phyloP scores from a whole-genome alignment of 2,113 vertebrate species.

The Anoura caudifer region DNA sequence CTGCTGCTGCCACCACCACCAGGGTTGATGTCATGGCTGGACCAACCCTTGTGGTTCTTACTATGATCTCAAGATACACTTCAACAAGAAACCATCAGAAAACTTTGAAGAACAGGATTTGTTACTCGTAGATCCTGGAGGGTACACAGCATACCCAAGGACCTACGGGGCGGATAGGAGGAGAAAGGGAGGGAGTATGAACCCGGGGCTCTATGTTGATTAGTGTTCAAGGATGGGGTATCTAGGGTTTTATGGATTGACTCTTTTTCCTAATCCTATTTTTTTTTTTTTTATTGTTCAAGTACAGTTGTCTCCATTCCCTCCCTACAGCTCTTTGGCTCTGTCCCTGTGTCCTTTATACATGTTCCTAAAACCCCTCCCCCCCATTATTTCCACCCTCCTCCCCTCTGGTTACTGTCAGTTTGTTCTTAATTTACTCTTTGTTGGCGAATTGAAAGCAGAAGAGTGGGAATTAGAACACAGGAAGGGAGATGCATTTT shows the following conservation, averaged over 20 bases:
- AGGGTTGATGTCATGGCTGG: not conserved
- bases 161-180: not conserved
- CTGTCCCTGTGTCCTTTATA: too few relatives aligned
- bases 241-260: not conserved
- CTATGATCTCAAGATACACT: not conserved
- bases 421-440: not conserved
- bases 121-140: not conserved
- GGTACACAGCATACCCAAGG: not conserved
- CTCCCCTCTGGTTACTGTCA: too few relatives aligned
- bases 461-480: not conserved
- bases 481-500: not conserved
- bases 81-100: not conserved
- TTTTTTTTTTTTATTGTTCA: too few relatives aligned
- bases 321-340: too few relatives aligned
- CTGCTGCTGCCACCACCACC: not conserved
- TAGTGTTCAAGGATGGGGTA: not conserved
- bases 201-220: not conserved
- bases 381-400: too few relatives aligned
- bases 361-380: too few relatives aligned
- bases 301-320: too few relatives aligned
- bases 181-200: not conserved
- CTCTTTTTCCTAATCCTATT: not conserved
- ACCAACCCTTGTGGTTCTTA: not conserved
- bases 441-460: not conserved
- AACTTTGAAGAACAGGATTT: not conserved